Evolutionary conservation across 2,888 invertebrate species (phyloP).

Genomic region (Acronicta psi): DNA sequence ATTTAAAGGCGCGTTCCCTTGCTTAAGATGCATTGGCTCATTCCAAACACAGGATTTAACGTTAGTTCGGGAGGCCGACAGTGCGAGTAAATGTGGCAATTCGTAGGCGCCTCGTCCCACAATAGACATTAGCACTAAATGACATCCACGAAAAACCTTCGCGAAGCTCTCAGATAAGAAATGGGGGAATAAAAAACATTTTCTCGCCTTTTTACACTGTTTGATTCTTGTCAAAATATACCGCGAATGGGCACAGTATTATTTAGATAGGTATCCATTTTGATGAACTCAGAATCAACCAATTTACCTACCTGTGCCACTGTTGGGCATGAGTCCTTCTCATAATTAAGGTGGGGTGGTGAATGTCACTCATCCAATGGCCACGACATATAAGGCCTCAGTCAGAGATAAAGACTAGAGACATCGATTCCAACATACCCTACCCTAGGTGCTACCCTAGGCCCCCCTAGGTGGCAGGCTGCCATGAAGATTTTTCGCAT

Average conservation of each 20-base stretch:
- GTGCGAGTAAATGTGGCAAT: slow-evolving; percentile 82
- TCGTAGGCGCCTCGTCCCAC: slow-evolving; percentile 84
- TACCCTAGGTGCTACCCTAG: too few relatives aligned
- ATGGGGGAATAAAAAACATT: slow-evolving; percentile 80
- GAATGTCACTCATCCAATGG: too few relatives aligned
- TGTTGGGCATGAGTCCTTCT: too few relatives aligned
- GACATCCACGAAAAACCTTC: slow-evolving; percentile 86
- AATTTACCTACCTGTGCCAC: too few relatives aligned
- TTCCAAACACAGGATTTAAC: slow-evolving; percentile 84
- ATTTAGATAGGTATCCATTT: background rate
- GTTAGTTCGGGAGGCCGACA: slow-evolving; percentile 74
- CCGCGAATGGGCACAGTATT: slow-evolving; percentile 31
- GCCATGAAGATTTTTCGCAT: too few relatives aligned
- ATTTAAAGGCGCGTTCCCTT: slow-evolving; percentile 79
- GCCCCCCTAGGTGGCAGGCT: too few relatives aligned
- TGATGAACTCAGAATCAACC: too few relatives aligned
- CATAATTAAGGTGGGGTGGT: too few relatives aligned
- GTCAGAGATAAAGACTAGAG: too few relatives aligned
- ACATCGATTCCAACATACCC: too few relatives aligned
- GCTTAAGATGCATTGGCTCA: slow-evolving; percentile 88
- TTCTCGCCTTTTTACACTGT: slow-evolving; percentile 67
- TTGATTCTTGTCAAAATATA: slow-evolving; percentile 62
- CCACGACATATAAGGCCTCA: too few relatives aligned
- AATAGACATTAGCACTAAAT: slow-evolving; percentile 87
- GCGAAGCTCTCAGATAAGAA: slow-evolving; percentile 76